Conservation (phyloP, 2,888 invertebrate species). For the Drosophila ezoana region DNA sequence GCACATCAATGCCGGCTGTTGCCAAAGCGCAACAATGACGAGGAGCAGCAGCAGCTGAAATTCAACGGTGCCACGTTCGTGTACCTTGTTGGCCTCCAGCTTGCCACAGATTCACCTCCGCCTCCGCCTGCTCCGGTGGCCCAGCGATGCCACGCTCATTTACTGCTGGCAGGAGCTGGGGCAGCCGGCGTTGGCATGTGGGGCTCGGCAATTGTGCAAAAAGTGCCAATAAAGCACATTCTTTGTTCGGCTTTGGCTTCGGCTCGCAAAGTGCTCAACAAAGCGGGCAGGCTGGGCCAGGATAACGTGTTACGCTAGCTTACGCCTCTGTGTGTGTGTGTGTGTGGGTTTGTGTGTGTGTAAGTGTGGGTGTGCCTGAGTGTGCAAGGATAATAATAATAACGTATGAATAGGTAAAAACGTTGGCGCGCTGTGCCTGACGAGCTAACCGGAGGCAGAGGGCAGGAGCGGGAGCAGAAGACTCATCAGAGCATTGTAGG, state of each 20-base stretch:
- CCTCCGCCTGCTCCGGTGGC: not conserved
- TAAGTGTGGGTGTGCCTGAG: conserved; percentile 53
- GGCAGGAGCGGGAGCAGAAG: not conserved
- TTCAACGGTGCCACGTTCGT: conserved; percentile 47
- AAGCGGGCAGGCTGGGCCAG: conserved; percentile 60
- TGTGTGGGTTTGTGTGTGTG: conserved; percentile 2
- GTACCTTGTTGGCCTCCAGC: conserved; percentile 64
- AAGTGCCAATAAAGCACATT: conserved; percentile 84
- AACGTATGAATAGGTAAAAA: conserved; percentile 83
- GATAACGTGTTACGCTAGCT: conserved; percentile 63
- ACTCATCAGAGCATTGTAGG: conserved; percentile 68
- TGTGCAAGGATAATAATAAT: conserved; percentile 77
- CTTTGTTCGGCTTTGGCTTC: conserved; percentile 75
- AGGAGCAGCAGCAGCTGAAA: conserved; percentile 35
- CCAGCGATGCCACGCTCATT: conserved; percentile 70
- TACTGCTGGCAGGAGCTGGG: conserved; percentile 48
- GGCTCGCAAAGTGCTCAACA: conserved; percentile 81
- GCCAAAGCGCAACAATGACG: conserved; percentile 70
- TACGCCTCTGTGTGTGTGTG: conserved; percentile 40
- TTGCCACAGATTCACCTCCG: conserved; percentile 17
- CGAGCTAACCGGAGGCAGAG: conserved; percentile 31
- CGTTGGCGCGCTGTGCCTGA: conserved; percentile 41
- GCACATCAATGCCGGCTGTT: conserved; percentile 75
- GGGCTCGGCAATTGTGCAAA: conserved; percentile 76
- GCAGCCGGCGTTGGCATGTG: not conserved